Evolutionary conservation across 2,888 invertebrate species (phyloP), one percentile per base, ranked within the genome.

Genomic region (Teleiodes luculella): DNA sequence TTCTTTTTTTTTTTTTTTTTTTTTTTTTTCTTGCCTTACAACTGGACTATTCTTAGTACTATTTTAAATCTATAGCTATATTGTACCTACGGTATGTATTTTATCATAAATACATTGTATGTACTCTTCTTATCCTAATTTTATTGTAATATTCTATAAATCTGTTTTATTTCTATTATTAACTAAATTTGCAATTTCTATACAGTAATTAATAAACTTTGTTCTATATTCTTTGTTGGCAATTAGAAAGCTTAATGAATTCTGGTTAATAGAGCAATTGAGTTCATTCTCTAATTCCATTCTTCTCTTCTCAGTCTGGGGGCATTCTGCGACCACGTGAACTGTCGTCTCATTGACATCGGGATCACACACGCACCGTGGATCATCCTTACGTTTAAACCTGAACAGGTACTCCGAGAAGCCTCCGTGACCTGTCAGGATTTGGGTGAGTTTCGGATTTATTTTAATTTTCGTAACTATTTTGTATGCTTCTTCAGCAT

Each of bases 371-470:
- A n/a, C n/a, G n/a, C n/a, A n/a, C n/a, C n/a, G n/a, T n/a, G n/a
- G 59, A 31, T 18, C 52, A 18, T 57, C 57, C 14, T 54, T 57
- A 10, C 54, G 52, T 18, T 35, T 35, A 13, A 35, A n/a, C n/a
- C n/a, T n/a, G n/a, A n/a, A n/a, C n/a, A n/a, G n/a, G n/a, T n/a
- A n/a, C 11, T 41, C 39, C 6, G 56, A 50, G 53, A 53, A 53
- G 28, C 53, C 53, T 16, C 53, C 53, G 28, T 53, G n/a, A n/a
- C n/a, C n/a, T n/a, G n/a, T n/a, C n/a, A n/a, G n/a, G n/a, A n/a
- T n/a, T n/a, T n/a, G n/a, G 3, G 48, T 48, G 8, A 10, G n/a
- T 1, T 8, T 7, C n/a, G 14, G 10, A 6, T 7, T 16, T 1
- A 16, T 13, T 18, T 16, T 13, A 1, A 52, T 33, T 33, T 46